Evolutionary conservation across 2,113 vertebrate genomes (phyloP).

Genomic region (Pollimyrus isidori): DNA sequence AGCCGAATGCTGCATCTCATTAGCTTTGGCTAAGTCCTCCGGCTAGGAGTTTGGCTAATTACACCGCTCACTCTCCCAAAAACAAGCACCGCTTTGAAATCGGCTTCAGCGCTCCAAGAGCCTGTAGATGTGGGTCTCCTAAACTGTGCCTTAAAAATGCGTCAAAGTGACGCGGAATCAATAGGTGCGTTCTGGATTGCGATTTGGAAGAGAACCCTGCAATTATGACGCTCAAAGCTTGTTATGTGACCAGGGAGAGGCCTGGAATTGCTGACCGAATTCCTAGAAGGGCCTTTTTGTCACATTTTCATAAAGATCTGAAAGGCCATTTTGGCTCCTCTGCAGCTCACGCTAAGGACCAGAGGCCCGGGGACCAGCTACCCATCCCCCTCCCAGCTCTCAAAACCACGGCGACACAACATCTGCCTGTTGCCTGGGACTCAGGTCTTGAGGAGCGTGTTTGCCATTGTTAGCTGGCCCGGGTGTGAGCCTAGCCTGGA

Average conservation of each 20-base stretch:
- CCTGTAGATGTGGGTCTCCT: background rate
- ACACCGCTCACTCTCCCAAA: conserved; percentile 59
- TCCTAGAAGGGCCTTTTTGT: background rate
- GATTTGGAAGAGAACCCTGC: background rate
- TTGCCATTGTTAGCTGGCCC: conserved; percentile 54
- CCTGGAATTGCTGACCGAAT: no score
- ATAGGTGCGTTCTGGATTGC: background rate
- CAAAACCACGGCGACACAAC: background rate
- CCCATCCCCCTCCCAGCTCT: background rate
- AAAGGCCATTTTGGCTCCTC: background rate
- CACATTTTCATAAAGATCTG: background rate
- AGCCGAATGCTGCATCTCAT: conserved; percentile 34
- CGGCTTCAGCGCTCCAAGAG: conserved; percentile 22
- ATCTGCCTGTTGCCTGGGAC: conserved; percentile 1
- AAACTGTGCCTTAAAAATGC: background rate
- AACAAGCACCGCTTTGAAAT: conserved; percentile 40
- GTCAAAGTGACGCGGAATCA: background rate
- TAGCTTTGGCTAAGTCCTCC: conserved; percentile 31
- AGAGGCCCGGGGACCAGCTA: background rate
- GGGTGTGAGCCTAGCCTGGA: conserved; percentile 43
- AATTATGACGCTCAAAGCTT: background rate
- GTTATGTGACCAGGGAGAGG: background rate
- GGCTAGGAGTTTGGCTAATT: conserved; percentile 46
- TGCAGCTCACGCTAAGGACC: background rate
- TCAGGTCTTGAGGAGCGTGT: conserved; percentile 33